Base-by-base conservation (phyloP, 2,113 vertebrate genomes). In the Uria aalge region DNA sequence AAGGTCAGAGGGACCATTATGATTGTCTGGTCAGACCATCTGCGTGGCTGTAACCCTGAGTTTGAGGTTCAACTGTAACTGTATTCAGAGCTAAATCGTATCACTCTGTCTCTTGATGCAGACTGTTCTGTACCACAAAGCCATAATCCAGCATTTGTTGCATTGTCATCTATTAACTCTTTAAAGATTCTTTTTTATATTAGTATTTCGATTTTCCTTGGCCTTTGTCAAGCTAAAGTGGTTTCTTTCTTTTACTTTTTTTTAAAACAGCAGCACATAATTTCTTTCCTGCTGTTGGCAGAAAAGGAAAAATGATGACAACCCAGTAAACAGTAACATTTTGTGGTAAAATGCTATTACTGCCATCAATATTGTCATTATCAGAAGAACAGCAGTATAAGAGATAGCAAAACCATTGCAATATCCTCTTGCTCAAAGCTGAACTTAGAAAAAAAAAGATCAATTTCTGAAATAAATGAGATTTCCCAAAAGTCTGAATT, bases 281-380 rank as follows among this genome's bases (percentile, higher is more conserved):
- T 79, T 92, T 88, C 30, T 85, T 83, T 66, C 19, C 50, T 79
- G n/a, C 40, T 95, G n/a, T 88, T 88, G 41, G 15, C 74, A 82
- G 72, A 93, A 59, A 30, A 63, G 59, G 17, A 83, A 73, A 67
- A 90, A 90, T 62, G 3, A 78, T 88, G 82, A 40, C 85, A 72
- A 29, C 5, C 5, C 41, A 85, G 41, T 47, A 83, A 95, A 71
- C 38, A 76, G 67, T 34, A 92, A 69, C 19, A n/a, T 80, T 96
- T 77, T 90, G 88, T 88, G 76, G 92, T 95, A 85, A 94, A 83
- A 83, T 67, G 41, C 69, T 88, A n/a, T 95, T 93, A 93, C 66
- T 85, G 74, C 22, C 34, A 18, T 85, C 90, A 82, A 34, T 91
- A 82, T 66, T 75, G 66, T 81, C 69, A 64, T 89, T 94, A 82